These are phyloP conservation scores for Drosophila kurseongensis DNA, from an alignment of 1,140 invertebrate species.

Conservation along the genomic window DNA sequence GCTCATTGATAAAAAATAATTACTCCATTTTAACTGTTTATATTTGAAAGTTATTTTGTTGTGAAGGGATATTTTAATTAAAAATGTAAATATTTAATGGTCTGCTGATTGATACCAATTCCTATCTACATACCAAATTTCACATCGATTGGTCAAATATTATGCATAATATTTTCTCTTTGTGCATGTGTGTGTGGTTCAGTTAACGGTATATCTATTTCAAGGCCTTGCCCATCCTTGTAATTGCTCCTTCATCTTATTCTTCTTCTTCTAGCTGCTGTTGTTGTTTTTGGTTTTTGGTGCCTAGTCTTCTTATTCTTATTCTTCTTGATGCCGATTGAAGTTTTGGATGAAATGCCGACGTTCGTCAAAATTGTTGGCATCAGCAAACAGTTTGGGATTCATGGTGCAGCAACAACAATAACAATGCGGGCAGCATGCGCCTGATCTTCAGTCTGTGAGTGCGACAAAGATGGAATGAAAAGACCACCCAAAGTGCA, in stretches of 20 bases:
- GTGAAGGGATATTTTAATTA: too few species aligned
- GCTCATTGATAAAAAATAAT: too few species aligned
- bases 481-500: slow-evolving; percentile 65
- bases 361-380: slow-evolving; percentile 83
- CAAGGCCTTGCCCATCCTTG: slow-evolving; percentile 77
- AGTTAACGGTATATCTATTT: slow-evolving; percentile 66
- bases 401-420: slow-evolving; percentile 30
- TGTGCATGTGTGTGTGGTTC: slow-evolving; percentile 20
- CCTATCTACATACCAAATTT: neutral
- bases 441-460: slow-evolving; percentile 20
- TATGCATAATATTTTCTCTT: slow-evolving; percentile 2
- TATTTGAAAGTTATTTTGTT: too few species aligned
- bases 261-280: slow-evolving; percentile 14
- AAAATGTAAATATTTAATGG: too few species aligned
- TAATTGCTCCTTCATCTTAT: slow-evolving; percentile 42
- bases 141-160: neutral
- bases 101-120: neutral
- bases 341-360: slow-evolving; percentile 75
- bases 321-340: slow-evolving; percentile 63
- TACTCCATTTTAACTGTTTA: too few species aligned
- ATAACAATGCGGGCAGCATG: slow-evolving; percentile 51
- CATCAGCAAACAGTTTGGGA: slow-evolving; percentile 77
- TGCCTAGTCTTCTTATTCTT: slow-evolving; percentile 45
- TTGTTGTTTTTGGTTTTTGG: slow-evolving; percentile 36
- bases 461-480: slow-evolving; percentile 16